A percentile compares a stretch with the other conserved stretches of the same genome.
Evolutionary conservation across 2,797 vertebrate species (phyloP).

Genomic region (Saguinus oedipus): DNA sequence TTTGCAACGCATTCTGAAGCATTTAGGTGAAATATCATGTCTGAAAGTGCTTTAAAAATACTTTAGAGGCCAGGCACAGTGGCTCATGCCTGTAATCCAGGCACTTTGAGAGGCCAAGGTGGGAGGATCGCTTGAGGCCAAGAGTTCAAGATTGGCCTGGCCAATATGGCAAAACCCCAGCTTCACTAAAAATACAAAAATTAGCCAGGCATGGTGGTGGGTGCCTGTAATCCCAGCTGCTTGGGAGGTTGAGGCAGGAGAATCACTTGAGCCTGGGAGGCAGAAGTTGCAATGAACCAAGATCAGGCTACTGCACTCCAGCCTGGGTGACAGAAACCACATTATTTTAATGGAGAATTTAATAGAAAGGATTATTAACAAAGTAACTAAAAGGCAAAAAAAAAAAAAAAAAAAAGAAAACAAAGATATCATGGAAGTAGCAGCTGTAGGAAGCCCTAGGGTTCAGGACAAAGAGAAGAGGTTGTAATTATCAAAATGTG

Average conservation of each 20-base stretch:
- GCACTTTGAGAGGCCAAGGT: background rate
- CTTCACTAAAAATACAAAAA: background rate
- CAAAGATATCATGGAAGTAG: background rate
- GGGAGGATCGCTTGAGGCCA: background rate
- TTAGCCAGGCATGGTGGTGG: background rate
- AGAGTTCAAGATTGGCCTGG: background rate
- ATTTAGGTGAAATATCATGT: background rate
- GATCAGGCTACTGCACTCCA: background rate
- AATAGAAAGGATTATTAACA: background rate
- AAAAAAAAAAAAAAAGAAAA: background rate
- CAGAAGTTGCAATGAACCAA: background rate
- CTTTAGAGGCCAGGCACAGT: background rate
- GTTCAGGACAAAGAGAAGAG: background rate
- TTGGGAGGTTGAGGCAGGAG: background rate
- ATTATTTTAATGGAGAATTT: background rate
- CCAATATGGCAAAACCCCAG: background rate
- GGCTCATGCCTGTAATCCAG: background rate
- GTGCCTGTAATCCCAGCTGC: background rate
- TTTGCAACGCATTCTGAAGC: background rate
- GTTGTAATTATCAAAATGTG: background rate
- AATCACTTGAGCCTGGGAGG: background rate
- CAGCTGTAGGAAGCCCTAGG: background rate
- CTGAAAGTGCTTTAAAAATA: constrained; percentile 4
- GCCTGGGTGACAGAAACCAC: background rate
- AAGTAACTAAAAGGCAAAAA: background rate